Conservation (phyloP, 2,888 invertebrate genomes). For the Leptinotarsa peninsularis region DNA sequence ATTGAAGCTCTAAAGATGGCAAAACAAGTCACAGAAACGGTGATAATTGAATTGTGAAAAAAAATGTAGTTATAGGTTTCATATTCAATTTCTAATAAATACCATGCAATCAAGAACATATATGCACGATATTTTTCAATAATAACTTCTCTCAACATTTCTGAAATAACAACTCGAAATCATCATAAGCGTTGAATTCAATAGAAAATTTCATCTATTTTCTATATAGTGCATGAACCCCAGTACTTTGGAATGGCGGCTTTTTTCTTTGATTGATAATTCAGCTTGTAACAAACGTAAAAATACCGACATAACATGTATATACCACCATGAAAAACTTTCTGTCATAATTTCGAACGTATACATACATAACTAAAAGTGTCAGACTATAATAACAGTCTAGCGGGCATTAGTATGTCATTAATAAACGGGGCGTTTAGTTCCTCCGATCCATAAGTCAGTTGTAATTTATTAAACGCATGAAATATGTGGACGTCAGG, state of each 20-base stretch:
- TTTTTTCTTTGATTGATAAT: conserved; percentile 37
- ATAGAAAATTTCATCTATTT: too few relatives aligned
- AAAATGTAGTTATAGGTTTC: too few relatives aligned
- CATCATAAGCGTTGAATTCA: too few relatives aligned
- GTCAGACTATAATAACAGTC: conserved; percentile 50
- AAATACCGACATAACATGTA: conserved; percentile 28
- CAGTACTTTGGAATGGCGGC: conserved; percentile 17
- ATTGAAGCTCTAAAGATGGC: too few relatives aligned
- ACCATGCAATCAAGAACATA: too few relatives aligned
- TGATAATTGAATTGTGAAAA: too few relatives aligned
- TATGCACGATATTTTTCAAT: too few relatives aligned
- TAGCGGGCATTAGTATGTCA: conserved; percentile 52
- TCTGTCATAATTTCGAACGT: conserved; percentile 39
- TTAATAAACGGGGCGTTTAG: conserved; percentile 51
- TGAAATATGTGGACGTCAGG: conserved; percentile 50
- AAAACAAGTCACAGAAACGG: too few relatives aligned
- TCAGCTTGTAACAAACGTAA: conserved; percentile 16
- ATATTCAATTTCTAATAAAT: too few relatives aligned
- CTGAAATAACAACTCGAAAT: too few relatives aligned
- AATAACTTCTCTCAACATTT: too few relatives aligned
- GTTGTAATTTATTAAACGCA: conserved; percentile 51
- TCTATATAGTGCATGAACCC: too few relatives aligned
- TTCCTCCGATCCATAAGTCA: conserved; percentile 47
- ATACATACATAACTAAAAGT: conserved; percentile 43
- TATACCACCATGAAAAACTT: conserved; percentile 29